Conservation (phyloP, 1,140 invertebrate genomes). For the Zaprionus vittiger region DNA sequence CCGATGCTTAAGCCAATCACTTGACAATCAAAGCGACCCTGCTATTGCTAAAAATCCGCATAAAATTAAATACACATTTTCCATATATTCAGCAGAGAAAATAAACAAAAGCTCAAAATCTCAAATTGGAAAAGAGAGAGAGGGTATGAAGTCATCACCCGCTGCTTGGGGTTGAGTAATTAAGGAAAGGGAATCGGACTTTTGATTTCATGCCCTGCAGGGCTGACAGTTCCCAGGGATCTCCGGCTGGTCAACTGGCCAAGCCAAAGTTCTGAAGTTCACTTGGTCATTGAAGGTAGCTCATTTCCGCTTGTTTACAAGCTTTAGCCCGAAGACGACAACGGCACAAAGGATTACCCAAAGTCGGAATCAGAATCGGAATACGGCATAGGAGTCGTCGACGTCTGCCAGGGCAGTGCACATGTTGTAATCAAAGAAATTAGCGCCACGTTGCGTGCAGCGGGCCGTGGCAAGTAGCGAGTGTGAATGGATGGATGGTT, state of each 20-base stretch:
- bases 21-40: background rate
- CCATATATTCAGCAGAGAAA: background rate
- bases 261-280: conserved; percentile 80
- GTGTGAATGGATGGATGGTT: conserved; percentile 54
- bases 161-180: conserved; percentile 57
- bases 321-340: conserved; percentile 52
- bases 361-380: conserved; percentile 38
- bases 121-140: background rate
- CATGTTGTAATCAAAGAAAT: conserved; percentile 82
- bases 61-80: background rate
- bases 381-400: conserved; percentile 19
- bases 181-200: conserved; percentile 60
- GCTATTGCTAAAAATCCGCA: background rate
- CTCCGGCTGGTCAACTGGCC: conserved; percentile 39
- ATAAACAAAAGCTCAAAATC: conserved; percentile 17
- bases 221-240: conserved; percentile 21
- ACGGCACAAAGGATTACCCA: conserved; percentile 66
- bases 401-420: conserved; percentile 35
- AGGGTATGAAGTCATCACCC: conserved; percentile 1
- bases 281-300: conserved; percentile 74
- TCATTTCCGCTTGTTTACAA: conserved; percentile 61
- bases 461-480: conserved; percentile 60
- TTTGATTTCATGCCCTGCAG: conserved; percentile 13
- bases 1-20: no score
- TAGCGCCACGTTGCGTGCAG: conserved; percentile 78